Conservation (phyloP, 2,797 vertebrate genomes). For the Gila robusta region DNA sequence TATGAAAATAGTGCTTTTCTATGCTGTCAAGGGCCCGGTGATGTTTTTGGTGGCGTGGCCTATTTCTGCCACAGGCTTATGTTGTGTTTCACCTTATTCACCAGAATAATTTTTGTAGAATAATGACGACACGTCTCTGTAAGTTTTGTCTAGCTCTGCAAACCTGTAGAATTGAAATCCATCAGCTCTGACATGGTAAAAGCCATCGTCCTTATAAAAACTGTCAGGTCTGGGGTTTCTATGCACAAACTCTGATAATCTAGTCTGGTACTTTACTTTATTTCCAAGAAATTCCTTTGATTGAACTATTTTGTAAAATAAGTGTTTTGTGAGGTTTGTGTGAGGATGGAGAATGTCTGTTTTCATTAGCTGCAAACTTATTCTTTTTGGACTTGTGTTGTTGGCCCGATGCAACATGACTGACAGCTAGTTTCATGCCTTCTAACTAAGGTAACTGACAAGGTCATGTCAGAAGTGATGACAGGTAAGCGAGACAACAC, state of each 20-base stretch:
- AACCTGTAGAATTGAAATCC: slow-evolving; percentile 8
- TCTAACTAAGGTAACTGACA: slow-evolving; percentile 72
- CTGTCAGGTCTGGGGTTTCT: neutral
- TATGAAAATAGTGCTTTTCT: slow-evolving; percentile 79
- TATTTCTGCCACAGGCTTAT: slow-evolving; percentile 24
- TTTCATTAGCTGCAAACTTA: slow-evolving; percentile 40
- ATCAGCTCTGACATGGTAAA: slow-evolving; percentile 7
- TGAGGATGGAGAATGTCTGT: slow-evolving; percentile 3
- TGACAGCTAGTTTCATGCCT: slow-evolving; percentile 73
- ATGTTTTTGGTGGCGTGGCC: slow-evolving; percentile 18
- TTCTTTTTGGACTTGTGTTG: slow-evolving; percentile 45
- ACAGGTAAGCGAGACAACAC: slow-evolving; percentile 65
- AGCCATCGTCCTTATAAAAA: neutral
- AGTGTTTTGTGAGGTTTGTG: neutral
- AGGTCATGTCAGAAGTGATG: slow-evolving; percentile 72
- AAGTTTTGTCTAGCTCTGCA: slow-evolving; percentile 62
- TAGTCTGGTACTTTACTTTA: neutral
- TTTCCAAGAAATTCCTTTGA: neutral
- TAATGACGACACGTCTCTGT: slow-evolving; percentile 9
- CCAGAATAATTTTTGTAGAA: slow-evolving; percentile 9
- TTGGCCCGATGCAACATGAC: slow-evolving; percentile 58
- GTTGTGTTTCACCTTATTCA: slow-evolving; percentile 28
- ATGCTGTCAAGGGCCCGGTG: slow-evolving; percentile 61
- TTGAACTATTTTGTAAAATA: neutral
- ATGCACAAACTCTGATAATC: neutral